These are phyloP conservation scores for Matsumurasca onukii DNA, from an alignment of 1,140 invertebrate genomes.

Conservation along the genomic window DNA sequence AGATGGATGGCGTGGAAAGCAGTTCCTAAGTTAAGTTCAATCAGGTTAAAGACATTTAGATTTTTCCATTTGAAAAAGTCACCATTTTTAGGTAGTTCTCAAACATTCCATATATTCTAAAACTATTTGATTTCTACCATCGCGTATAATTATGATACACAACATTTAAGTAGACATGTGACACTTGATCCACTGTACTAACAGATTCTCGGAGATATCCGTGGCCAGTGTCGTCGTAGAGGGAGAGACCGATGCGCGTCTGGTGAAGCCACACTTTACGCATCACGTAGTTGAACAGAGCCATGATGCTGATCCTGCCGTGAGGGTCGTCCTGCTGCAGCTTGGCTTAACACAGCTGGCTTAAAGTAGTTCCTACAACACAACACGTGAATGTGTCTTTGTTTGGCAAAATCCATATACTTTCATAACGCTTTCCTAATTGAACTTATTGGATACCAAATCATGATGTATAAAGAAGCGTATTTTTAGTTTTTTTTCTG, in stretches of 20 bases:
- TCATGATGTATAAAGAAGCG: neutral
- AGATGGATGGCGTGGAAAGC: no score
- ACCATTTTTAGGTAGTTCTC: no score
- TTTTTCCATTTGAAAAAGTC: no score
- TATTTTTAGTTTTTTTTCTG: neutral
- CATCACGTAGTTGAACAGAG: slow-evolving; percentile 95
- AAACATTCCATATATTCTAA: no score
- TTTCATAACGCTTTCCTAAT: neutral
- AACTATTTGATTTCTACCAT: no score
- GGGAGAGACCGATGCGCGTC: slow-evolving; percentile 86
- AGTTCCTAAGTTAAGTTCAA: no score
- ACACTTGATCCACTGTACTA: slow-evolving; percentile 46
- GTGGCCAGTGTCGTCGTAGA: slow-evolving; percentile 91
- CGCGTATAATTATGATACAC: no score
- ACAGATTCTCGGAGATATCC: slow-evolving; percentile 88
- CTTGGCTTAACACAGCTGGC: slow-evolving; percentile 81
- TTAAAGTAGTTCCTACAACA: slow-evolving; percentile 74
- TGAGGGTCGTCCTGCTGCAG: slow-evolving; percentile 75
- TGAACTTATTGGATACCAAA: neutral
- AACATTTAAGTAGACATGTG: no score
- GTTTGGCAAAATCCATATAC: neutral
- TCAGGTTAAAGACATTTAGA: no score
- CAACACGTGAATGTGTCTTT: no score
- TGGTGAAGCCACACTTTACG: slow-evolving; percentile 92
- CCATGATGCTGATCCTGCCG: slow-evolving; percentile 76